A percentile compares a stretch with the other conserved stretches of the same genome.
Evolutionary conservation across 2,888 invertebrate genomes (phyloP).

Genomic region (Anthophora plumipes): DNA sequence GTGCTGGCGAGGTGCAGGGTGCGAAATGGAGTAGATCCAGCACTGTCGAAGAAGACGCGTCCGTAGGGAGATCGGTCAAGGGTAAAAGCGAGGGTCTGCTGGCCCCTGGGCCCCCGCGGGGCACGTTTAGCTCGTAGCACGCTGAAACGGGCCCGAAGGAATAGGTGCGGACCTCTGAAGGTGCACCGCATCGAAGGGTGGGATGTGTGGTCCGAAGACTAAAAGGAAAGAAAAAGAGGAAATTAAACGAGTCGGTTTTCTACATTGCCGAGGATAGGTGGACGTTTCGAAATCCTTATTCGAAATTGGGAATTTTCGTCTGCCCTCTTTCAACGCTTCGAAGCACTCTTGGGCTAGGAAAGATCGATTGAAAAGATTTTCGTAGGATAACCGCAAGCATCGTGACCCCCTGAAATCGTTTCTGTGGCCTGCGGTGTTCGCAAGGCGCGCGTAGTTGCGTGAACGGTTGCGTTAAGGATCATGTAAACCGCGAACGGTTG

Average conservation of each 20-base stretch:
- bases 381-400: background rate
- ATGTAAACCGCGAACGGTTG: slow-evolving; percentile 45
- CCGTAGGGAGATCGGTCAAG: slow-evolving; percentile 67
- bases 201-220: slow-evolving; percentile 53
- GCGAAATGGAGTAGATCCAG: slow-evolving; percentile 29
- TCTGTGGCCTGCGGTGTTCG: background rate
- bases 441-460: background rate
- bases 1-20: slow-evolving; percentile 12
- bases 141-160: slow-evolving; percentile 62
- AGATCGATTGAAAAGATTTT: background rate
- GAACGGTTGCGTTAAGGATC: slow-evolving; percentile 19
- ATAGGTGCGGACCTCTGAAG: slow-evolving; percentile 53
- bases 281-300: slow-evolving; percentile 14
- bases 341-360: no score
- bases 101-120: slow-evolving; percentile 61
- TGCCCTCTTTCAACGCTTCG: slow-evolving; percentile 4
- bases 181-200: slow-evolving; percentile 51
- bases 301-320: slow-evolving; percentile 23
- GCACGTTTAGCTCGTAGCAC: slow-evolving; percentile 71
- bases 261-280: slow-evolving; percentile 53
- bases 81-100: slow-evolving; percentile 65
- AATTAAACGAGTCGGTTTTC: slow-evolving; percentile 56
- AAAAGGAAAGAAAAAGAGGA: slow-evolving; percentile 41
- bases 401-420: background rate
- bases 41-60: slow-evolving; percentile 62